Percentiles rank a stretch among this genome's conserved stretches.
These are phyloP conservation scores for Archocentrus centrarchus DNA, from an alignment of 2,113 vertebrate genomes.

Conservation along the genomic window DNA sequence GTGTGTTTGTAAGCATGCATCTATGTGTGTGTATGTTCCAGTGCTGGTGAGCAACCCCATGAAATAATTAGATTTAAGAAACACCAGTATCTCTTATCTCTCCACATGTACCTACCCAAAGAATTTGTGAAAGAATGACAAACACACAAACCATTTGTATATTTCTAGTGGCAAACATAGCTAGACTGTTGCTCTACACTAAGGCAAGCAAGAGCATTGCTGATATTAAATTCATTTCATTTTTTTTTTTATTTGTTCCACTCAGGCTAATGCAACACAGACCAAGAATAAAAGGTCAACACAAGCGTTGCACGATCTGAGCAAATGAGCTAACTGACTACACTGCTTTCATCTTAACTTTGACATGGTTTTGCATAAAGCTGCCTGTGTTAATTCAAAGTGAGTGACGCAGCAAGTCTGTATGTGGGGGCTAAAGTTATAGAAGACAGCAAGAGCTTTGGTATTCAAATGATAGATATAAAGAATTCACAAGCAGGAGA, in stretches of 20 bases:
- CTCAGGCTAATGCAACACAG: background rate
- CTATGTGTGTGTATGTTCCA: background rate
- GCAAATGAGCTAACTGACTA: slow-evolving; percentile 10
- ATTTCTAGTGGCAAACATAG: background rate
- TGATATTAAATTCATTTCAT: background rate
- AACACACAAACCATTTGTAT: background rate
- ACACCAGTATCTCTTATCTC: background rate
- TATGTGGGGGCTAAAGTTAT: background rate
- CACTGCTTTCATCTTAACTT: background rate
- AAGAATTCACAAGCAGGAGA: slow-evolving; percentile 51
- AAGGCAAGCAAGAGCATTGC: background rate
- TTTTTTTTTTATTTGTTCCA: background rate
- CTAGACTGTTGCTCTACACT: background rate
- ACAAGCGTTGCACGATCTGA: background rate
- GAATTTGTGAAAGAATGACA: background rate
- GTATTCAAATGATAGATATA: slow-evolving; percentile 49
- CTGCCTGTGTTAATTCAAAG: slow-evolving; percentile 2
- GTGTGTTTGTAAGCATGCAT: background rate
- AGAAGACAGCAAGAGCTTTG: slow-evolving; percentile 7
- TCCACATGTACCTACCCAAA: background rate
- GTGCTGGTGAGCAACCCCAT: background rate
- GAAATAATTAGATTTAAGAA: slow-evolving; percentile 21
- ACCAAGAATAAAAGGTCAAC: slow-evolving; percentile 4
- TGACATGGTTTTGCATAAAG: background rate
- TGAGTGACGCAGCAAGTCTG: background rate